phyloP scores from a whole-genome alignment of 2,888 invertebrate genomes.

The Drosophila colorata region DNA sequence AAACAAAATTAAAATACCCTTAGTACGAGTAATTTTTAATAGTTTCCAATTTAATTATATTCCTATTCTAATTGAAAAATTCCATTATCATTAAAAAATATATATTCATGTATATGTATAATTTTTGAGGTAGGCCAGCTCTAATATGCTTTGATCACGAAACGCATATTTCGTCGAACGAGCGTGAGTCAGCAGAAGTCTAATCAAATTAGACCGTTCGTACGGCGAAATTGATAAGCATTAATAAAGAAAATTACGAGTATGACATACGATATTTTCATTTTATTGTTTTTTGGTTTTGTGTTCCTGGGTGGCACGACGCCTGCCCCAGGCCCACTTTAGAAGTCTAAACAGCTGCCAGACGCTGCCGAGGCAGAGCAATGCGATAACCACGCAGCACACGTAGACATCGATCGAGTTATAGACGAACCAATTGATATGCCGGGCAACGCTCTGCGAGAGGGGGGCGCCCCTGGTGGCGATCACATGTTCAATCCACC shows the following conservation, averaged over 20 bases:
- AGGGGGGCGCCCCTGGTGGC: slow-evolving; percentile 86
- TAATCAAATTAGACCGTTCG: not conserved
- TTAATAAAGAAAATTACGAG: not conserved
- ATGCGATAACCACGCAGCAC: slow-evolving; percentile 33
- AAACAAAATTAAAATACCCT: not conserved
- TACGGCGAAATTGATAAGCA: not conserved
- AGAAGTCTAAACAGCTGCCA: slow-evolving; percentile 32
- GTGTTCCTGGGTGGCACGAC: not conserved
- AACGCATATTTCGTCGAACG: not conserved
- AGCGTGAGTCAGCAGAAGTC: not conserved
- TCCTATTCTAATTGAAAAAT: not conserved
- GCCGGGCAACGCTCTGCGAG: slow-evolving; percentile 84
- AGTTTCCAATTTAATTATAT: not conserved
- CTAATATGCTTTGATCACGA: too few species aligned
- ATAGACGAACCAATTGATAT: slow-evolving; percentile 86
- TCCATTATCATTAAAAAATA: not conserved
- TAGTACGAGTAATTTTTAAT: not conserved
- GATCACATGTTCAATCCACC: slow-evolving; percentile 89
- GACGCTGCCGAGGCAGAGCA: slow-evolving; percentile 19
- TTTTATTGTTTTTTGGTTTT: slow-evolving; percentile 60
- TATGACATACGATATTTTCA: not conserved
- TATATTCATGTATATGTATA: not conserved
- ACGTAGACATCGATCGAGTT: slow-evolving; percentile 86
- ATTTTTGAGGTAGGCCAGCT: not conserved
- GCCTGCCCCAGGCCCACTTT: slow-evolving; percentile 4